Percentiles rank a stretch among this genome's conserved stretches.
phyloP scores from a whole-genome alignment of 2,888 invertebrate species.

The Pyralis farinalis region DNA sequence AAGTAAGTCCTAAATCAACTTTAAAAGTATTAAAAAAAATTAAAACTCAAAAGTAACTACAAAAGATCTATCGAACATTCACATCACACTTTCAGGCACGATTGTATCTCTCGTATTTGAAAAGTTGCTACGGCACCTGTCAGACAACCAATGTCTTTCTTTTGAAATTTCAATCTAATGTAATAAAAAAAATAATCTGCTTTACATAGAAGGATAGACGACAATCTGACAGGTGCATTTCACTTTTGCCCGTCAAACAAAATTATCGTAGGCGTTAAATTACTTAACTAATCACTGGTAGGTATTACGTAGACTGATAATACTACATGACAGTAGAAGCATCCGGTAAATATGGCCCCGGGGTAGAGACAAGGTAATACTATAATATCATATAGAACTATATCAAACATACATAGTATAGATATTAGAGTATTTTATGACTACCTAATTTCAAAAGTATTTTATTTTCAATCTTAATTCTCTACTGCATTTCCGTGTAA shows the following conservation, averaged over 20 bases:
- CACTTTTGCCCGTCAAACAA: conserved; percentile 57
- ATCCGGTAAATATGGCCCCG: background rate
- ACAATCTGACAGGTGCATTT: conserved; percentile 23
- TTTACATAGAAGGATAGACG: conserved; percentile 13
- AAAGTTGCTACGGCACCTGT: conserved; percentile 24
- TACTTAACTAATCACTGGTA: conserved; percentile 21
- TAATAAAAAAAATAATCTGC: conserved; percentile 14
- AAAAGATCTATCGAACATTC: background rate
- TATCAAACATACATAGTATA: no score
- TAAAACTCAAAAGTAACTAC: no score
- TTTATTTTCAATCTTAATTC: no score
- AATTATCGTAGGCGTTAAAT: conserved; percentile 47
- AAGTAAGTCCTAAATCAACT: no score
- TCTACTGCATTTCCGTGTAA: no score
- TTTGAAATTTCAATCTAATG: conserved; percentile 22
- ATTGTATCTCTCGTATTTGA: conserved; percentile 15
- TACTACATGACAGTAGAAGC: background rate
- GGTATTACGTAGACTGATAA: conserved; percentile 18
- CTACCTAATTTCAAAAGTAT: no score
- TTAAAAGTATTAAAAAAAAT: no score
- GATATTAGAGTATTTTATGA: no score
- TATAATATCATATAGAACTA: background rate
- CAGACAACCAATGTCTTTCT: conserved; percentile 18
- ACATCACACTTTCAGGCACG: background rate
- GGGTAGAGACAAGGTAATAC: background rate